Evolutionary conservation across 2,797 vertebrate genomes (phyloP), one percentile per base, ranked within the genome.

Genomic region (Notolepis coatsorum): DNA sequence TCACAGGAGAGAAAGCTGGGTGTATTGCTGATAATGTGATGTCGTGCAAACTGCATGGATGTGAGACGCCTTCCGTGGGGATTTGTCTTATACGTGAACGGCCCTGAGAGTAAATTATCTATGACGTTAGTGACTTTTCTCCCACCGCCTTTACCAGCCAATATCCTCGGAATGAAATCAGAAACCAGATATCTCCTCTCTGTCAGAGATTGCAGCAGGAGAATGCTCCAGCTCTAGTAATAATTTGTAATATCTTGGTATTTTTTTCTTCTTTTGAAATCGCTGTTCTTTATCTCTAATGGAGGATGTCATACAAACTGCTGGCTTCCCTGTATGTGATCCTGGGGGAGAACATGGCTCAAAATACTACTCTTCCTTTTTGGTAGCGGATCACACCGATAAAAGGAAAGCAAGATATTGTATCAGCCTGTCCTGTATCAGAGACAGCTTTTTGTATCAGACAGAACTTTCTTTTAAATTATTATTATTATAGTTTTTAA

Each of bases 21-120:
- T 76, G 65, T 85, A 89, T 90, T 90, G 87, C 91, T 89, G 89
- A 90, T 86, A 75, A 91, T 83, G 84, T 88, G 89, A 90, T 86
- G 77, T 91, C 82, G 84, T 88, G 80, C 66, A 79, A 73, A 77
- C 70, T 73, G 73, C 68, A 66, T 76, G 83, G 53, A 30, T 50
- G 53, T 62, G 52, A 47, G 59, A 77, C 73, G 71, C 47, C 65
- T 66, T 79, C 83, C 82, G 68, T 45, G 64, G 79, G 84, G 85
- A 88, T 79, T 82, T 77, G 65, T 86, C 65, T 83, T 78, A n/a
- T 71, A 78, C 73, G 79, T 71, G 70, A 81, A 80, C 69, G 61
- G 71, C 69, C 75, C 64, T 73, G 68, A 64, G 71, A 87, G 79
- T 86, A 84, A n/a, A 86, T 84, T 80, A 79, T 80, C 68, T 66